Evolutionary conservation across 2,113 vertebrate genomes (phyloP).

Genomic region (Ophthalmolycus amberensis): DNA sequence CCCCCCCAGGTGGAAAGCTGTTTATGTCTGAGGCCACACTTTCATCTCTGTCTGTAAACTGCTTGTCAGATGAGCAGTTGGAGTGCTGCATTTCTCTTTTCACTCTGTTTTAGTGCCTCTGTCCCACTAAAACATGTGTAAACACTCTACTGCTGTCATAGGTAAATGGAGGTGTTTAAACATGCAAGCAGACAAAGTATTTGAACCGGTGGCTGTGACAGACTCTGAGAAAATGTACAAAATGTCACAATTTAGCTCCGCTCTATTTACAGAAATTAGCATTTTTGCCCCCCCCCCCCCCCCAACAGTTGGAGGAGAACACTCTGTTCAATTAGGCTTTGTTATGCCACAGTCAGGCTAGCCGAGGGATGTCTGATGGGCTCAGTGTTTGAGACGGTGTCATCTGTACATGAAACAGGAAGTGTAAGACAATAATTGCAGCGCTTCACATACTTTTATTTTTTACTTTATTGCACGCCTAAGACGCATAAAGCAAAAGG

Average conservation of each 20-base stretch:
- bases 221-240: conserved; percentile 8
- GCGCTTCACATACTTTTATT: neutral
- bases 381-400: conserved; percentile 11
- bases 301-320: conserved; percentile 20
- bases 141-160: neutral
- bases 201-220: neutral
- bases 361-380: neutral
- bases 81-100: neutral
- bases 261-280: conserved; percentile 41
- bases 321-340: conserved; percentile 24
- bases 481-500: neutral
- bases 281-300: neutral
- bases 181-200: neutral
- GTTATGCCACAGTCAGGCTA: conserved; percentile 5
- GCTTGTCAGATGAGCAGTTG: neutral
- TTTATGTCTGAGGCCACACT: neutral
- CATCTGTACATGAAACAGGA: neutral
- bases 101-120: neutral
- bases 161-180: conserved; percentile 6
- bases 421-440: neutral
- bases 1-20: conserved; percentile 18
- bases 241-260: conserved; percentile 2
- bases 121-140: neutral
- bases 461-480: neutral
- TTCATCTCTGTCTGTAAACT: neutral